Evolutionary conservation across 2,888 invertebrate species (phyloP), one percentile per base, ranked within the genome.

Genomic region (Temnothorax ravouxi): DNA sequence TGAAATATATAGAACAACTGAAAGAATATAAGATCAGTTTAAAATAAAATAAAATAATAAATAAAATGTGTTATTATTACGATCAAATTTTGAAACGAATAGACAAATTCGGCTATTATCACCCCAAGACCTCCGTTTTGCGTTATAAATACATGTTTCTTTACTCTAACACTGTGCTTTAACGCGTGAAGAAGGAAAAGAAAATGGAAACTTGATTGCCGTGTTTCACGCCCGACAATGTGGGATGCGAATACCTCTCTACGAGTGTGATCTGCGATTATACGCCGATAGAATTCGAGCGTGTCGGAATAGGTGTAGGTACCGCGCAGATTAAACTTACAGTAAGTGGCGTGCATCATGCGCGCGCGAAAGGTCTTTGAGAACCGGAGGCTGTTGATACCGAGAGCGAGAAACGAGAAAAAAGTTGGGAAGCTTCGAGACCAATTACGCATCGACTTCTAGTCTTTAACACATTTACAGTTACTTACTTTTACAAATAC

Each of bases 361-460:
- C 11, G n/a, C 69, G 21, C 64, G n/a, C 56, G 72, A 79, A 25
- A 61, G 47, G 47, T 13, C 50, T 79, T 47, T 47, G 59, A n/a
- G 38, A 59, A 50, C 29, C 77, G 79, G 29, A 47, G 79, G 34
- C 38, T 47, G 72, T 79, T 61, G 72, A 79, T 79, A 71, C 38
- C 21, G 56, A 34, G 79, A 34, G 41, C 21, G 79, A 34, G n/a
- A n/a, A 34, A 50, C 21, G 62, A 64, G 77, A 41, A 76, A 41
- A 29, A 77, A 67, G 77, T 13, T 15, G 38, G 18, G 18, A 61
- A 29, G 29, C 29, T 29, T 29, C 29, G 29, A 29, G 29, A 29
- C 29, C 29, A 29, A 29, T 29, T 29, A 29, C 29, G 29, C 29
- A 29, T 29, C 29, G 29, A 29, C 2, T 29, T 29, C 29, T 29